Base-by-base conservation (phyloP, 2,888 invertebrate genomes). In the Myopa tessellatipennis region DNA sequence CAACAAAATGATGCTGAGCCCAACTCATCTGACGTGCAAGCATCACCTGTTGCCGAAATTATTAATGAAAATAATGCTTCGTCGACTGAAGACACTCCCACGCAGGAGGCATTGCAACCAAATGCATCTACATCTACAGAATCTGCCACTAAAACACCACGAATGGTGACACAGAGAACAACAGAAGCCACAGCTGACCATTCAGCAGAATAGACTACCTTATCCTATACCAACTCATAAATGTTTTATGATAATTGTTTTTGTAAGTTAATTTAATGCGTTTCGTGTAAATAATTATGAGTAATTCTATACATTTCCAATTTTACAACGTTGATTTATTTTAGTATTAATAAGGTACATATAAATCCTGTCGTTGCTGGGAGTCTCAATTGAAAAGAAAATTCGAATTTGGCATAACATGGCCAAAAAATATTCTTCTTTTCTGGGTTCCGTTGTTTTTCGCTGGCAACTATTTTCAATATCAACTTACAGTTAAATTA, bases 231-330 rank as follows among this genome's bases (percentile, higher is more conserved):
- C 61, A 77, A 38, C 63, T 52, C 63, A 63, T 70, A 63, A 63
- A 74, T 61, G 69, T 77, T 71, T 77, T 85, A 85, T 55, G n/a
- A 55, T 55, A 55, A 55, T 55, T 55, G 55, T 55, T 10, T n/a
- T 55, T n/a, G 4, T n/a, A 12, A 55, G n/a, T 55, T 55, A 55
- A 16, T 55, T 55, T 55, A 55, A 16, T 55, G 4, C n/a, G 80
- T 81, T 85, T 84, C 82, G 82, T 85, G 84, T 85, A 85, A 83
- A 84, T 85, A 84, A 82, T 84, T 84, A 84, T 85, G 82, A 85
- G 26, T 34, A 65, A 26, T 65, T 65, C 34, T 36, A 65, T 65
- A 36, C 4, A 65, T 65, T 65, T 65, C 36, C 14, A 65, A 34
- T 65, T 14, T 7, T 55, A 55, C 55, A 10, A 55, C 55, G 12